Conservation (phyloP, 2,797 vertebrate genomes). For the Semaprochilodus insignis region DNA sequence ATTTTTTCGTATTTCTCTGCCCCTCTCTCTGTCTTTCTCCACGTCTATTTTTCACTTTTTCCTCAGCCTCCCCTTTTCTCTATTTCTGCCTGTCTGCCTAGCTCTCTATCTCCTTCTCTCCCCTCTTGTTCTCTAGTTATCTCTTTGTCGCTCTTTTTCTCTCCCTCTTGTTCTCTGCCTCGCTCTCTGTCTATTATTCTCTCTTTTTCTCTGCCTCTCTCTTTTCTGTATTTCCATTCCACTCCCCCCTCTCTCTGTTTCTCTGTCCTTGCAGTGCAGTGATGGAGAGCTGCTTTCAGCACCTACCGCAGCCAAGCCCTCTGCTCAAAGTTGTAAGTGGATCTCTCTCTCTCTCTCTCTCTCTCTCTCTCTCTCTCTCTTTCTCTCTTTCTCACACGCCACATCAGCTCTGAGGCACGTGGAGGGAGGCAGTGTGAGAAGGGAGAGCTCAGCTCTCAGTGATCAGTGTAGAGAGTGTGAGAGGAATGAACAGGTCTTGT, state of each 20-base stretch:
- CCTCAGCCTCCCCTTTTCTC: background rate
- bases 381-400: background rate
- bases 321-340: conserved; percentile 68
- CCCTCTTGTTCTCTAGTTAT: too few species aligned
- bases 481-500: conserved; percentile 64
- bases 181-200: background rate
- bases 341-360: background rate
- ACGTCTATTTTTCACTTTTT: too few species aligned
- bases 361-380: background rate
- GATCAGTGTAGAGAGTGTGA: conserved; percentile 8
- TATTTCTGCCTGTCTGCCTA: too few species aligned
- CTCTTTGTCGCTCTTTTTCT: background rate
- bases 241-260: background rate
- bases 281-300: background rate
- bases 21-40: too few species aligned
- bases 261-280: conserved; percentile 59
- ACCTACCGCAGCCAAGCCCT: conserved; percentile 50
- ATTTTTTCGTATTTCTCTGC: too few species aligned
- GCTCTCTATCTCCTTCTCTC: background rate
- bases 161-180: background rate
- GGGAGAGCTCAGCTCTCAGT: background rate
- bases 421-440: background rate
- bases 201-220: background rate
- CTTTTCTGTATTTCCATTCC: background rate
- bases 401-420: background rate